A percentile compares a stretch with the other conserved stretches of the same genome.
phyloP scores from a whole-genome alignment of 1,140 invertebrate species.

The Temnothorax longispinosus region DNA sequence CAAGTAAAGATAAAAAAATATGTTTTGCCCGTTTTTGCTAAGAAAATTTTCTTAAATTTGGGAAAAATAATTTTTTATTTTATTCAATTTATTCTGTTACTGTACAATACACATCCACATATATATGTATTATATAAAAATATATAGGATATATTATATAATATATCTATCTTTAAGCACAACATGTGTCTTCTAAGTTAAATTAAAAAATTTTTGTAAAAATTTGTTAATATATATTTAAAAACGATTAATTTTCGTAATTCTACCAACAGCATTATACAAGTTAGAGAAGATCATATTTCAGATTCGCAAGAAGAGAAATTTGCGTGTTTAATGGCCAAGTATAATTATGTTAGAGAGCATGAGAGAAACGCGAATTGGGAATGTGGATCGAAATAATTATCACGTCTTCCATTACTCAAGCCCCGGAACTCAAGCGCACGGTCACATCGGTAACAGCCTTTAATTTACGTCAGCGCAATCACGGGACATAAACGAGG shows the following conservation, averaged over 20 bases:
- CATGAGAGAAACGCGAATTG: not conserved
- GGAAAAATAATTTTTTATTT: not conserved
- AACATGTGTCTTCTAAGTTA: not conserved
- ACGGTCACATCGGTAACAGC: not conserved
- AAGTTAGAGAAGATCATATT: conserved; percentile 9
- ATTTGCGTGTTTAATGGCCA: not conserved
- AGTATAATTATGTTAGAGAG: not conserved
- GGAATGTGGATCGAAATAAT: not conserved
- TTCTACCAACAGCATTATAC: not conserved
- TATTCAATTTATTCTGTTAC: not conserved
- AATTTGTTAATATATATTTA: not conserved
- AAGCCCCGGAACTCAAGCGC: not conserved
- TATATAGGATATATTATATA: not conserved
- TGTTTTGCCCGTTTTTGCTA: not conserved
- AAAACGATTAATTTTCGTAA: not conserved
- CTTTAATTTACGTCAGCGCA: conserved; percentile 28
- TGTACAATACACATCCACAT: not conserved
- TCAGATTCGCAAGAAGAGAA: not conserved
- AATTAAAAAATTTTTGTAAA: not conserved
- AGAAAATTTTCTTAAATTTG: not conserved
- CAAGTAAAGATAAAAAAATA: not conserved
- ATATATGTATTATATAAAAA: not conserved
- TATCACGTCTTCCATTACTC: not conserved
- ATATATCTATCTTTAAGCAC: not conserved
- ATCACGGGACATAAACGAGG: conserved; percentile 25